Evolutionary conservation across 1,140 invertebrate genomes (phyloP).

Genomic region (Aethina tumida): DNA sequence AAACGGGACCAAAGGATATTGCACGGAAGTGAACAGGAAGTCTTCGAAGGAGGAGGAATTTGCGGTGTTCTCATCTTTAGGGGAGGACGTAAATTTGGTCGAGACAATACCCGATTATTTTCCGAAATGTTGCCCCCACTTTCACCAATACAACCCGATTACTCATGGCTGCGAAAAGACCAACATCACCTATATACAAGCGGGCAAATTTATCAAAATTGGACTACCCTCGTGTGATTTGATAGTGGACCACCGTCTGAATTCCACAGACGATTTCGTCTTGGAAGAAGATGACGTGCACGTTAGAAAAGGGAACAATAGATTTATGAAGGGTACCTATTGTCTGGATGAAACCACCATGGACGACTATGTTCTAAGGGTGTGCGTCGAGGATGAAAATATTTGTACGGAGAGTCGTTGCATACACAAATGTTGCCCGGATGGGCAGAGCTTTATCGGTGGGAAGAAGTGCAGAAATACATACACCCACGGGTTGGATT

Average conservation of each 20-base stretch:
- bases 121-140: slow-evolving; percentile 25
- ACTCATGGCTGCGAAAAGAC: slow-evolving; percentile 15
- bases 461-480: slow-evolving; percentile 20
- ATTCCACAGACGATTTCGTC: slow-evolving; percentile 7
- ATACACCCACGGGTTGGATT: slow-evolving; percentile 16
- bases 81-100: background rate
- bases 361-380: slow-evolving; percentile 13
- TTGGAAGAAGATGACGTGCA: slow-evolving; percentile 1
- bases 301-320: slow-evolving; percentile 1
- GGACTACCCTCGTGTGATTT: slow-evolving; percentile 19
- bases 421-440: slow-evolving; percentile 24
- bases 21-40: slow-evolving; percentile 8
- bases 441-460: slow-evolving; percentile 25
- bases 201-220: slow-evolving; percentile 16
- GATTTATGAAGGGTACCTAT: slow-evolving; percentile 4
- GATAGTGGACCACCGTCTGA: slow-evolving; percentile 15
- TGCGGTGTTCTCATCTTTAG: background rate
- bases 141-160: slow-evolving; percentile 16
- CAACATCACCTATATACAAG: slow-evolving; percentile 6
- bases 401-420: slow-evolving; percentile 17
- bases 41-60: background rate
- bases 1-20: slow-evolving; percentile 1
- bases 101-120: slow-evolving; percentile 6
- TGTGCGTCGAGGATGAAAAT: slow-evolving; percentile 14
- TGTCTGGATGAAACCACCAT: slow-evolving; percentile 17